A percentile compares a stretch with the other conserved stretches of the same genome.
Conservation (phyloP, 37 sponge, comb jelly and placozoan genomes). For the Amphimedon queenslandica region DNA sequence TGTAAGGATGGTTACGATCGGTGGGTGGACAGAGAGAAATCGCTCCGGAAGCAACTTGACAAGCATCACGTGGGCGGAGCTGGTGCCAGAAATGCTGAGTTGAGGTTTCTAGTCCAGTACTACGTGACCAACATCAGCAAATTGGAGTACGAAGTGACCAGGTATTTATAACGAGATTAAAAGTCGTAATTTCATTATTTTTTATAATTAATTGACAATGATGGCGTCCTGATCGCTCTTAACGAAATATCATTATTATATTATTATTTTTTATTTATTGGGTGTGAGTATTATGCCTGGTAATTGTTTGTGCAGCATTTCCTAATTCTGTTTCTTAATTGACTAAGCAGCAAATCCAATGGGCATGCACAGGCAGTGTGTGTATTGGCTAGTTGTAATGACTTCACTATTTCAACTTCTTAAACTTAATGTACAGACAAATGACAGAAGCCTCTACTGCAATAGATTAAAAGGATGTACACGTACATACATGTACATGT, state of each 20-base stretch:
- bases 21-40: constrained; percentile 72
- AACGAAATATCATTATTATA: too few species aligned
- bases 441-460: background rate
- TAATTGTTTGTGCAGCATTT: too few species aligned
- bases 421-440: background rate
- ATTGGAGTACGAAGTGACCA: constrained; percentile 68
- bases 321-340: too few species aligned
- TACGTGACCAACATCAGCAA: constrained; percentile 53
- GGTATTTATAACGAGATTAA: too few species aligned
- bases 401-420: background rate
- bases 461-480: background rate
- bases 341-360: too few species aligned
- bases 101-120: constrained; percentile 65
- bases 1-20: constrained; percentile 29
- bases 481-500: background rate
- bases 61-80: constrained; percentile 47
- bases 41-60: constrained; percentile 63
- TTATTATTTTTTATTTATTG: too few species aligned
- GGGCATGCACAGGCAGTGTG: too few species aligned
- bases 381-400: too few species aligned
- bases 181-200: too few species aligned
- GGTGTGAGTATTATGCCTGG: too few species aligned
- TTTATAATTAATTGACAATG: too few species aligned
- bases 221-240: too few species aligned
- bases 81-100: constrained; percentile 38